phyloP scores from a whole-genome alignment of 2,888 invertebrate genomes.

The Brachyopa scutellaris region DNA sequence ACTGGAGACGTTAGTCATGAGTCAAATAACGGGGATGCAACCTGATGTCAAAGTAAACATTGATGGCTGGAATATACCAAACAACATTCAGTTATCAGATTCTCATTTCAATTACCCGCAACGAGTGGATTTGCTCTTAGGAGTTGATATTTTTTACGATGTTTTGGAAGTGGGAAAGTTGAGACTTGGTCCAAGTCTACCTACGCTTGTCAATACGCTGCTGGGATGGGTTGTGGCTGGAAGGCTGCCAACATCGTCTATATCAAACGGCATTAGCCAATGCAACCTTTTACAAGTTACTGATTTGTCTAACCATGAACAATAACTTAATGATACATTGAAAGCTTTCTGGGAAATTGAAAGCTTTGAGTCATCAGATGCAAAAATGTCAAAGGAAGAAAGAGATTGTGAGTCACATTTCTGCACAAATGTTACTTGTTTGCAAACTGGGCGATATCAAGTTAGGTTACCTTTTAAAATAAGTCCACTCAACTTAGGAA shows the following conservation, averaged over 20 bases:
- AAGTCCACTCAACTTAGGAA: conserved; percentile 11
- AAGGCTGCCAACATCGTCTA: conserved; percentile 2
- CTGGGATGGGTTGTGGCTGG: conserved; percentile 41
- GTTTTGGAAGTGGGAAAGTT: conserved; percentile 19
- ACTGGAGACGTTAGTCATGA: conserved; percentile 30
- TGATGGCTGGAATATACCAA: conserved; percentile 26
- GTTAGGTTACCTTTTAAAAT: conserved; percentile 28
- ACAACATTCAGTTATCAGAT: conserved; percentile 20
- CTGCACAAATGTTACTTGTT: neutral
- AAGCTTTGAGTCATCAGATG: neutral
- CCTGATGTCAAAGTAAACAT: conserved; percentile 26
- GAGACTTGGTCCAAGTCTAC: conserved; percentile 17
- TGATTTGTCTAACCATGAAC: neutral
- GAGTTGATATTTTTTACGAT: conserved; percentile 32
- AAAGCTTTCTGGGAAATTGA: neutral
- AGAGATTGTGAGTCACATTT: conserved; percentile 4
- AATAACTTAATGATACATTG: neutral
- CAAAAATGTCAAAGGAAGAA: neutral
- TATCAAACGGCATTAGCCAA: neutral
- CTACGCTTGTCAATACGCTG: conserved; percentile 27
- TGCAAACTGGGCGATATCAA: conserved; percentile 27
- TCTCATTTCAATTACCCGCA: conserved; percentile 24
- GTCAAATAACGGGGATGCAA: conserved; percentile 18
- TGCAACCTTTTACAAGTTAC: neutral
- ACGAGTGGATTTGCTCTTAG: conserved; percentile 26